phyloP scores from a whole-genome alignment of 1,140 invertebrate genomes.

The Ganaspis sp. region DNA sequence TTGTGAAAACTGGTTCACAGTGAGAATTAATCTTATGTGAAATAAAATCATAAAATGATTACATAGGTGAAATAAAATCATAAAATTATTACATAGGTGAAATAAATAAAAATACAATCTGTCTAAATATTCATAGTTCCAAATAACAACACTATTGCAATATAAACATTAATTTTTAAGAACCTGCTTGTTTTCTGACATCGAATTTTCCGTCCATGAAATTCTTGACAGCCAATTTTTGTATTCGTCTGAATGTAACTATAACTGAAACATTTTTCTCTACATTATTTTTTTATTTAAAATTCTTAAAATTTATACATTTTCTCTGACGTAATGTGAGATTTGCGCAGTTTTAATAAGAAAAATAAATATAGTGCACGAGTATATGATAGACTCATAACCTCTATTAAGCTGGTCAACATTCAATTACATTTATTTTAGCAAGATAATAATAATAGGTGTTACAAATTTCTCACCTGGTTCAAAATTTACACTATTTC shows the following conservation, averaged over 20 bases:
- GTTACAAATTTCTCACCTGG: not conserved
- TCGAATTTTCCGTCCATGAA: slow-evolving; percentile 38
- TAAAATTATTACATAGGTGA: no score
- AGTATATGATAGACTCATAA: not conserved
- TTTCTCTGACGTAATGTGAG: slow-evolving; percentile 34
- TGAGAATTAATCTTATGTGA: no score
- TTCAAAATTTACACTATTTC: no score
- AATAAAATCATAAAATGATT: no score
- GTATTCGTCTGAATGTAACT: slow-evolving; percentile 32
- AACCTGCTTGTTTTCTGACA: slow-evolving; percentile 52
- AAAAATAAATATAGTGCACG: slow-evolving; percentile 7
- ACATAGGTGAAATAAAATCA: no score
- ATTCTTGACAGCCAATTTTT: slow-evolving; percentile 11
- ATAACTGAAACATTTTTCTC: slow-evolving; percentile 36
- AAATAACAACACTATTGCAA: slow-evolving; percentile 10
- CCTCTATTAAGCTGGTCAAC: not conserved
- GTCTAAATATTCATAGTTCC: slow-evolving; percentile 12
- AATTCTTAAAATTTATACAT: slow-evolving; percentile 34
- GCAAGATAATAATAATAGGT: not conserved
- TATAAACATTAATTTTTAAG: slow-evolving; percentile 3
- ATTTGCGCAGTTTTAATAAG: slow-evolving; percentile 44
- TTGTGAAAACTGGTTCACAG: no score
- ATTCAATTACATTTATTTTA: not conserved
- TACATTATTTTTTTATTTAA: not conserved
- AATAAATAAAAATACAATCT: not conserved